Conservation (phyloP, 2,888 invertebrate genomes). For the Noctuana brunneofusca region DNA sequence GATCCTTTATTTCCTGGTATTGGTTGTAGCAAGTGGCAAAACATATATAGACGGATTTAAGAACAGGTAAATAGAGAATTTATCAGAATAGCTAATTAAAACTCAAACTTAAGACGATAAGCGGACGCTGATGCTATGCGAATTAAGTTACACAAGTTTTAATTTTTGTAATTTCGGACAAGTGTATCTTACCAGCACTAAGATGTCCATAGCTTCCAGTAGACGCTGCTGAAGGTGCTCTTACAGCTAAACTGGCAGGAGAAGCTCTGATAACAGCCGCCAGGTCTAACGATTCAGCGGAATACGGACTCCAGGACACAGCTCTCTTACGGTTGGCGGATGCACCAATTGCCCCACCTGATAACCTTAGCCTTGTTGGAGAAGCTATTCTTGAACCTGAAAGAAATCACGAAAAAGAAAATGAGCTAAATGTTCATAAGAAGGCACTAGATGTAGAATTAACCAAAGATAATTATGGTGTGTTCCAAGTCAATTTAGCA, state of each 20-base stretch:
- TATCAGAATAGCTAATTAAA: too few relatives aligned
- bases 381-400: slow-evolving; percentile 79
- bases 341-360: slow-evolving; percentile 74
- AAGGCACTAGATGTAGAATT: too few relatives aligned
- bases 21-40: too few relatives aligned
- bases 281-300: slow-evolving; percentile 94
- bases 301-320: slow-evolving; percentile 96
- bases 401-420: slow-evolving; percentile 35
- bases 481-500: not conserved
- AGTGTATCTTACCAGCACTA: slow-evolving; percentile 89
- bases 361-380: slow-evolving; percentile 71
- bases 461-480: too few relatives aligned
- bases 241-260: slow-evolving; percentile 94
- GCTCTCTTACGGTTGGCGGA: slow-evolving; percentile 93
- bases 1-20: too few relatives aligned
- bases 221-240: slow-evolving; percentile 90
- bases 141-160: too few relatives aligned
- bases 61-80: too few relatives aligned
- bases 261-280: slow-evolving; percentile 98
- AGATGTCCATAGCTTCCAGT: slow-evolving; percentile 98
- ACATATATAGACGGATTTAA: too few relatives aligned
- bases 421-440: not conserved
- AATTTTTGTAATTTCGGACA: too few relatives aligned
- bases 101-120: too few relatives aligned
- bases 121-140: too few relatives aligned